These are phyloP conservation scores for Siphlonurus alternatus DNA, from an alignment of 2,888 invertebrate species.

Conservation along the genomic window DNA sequence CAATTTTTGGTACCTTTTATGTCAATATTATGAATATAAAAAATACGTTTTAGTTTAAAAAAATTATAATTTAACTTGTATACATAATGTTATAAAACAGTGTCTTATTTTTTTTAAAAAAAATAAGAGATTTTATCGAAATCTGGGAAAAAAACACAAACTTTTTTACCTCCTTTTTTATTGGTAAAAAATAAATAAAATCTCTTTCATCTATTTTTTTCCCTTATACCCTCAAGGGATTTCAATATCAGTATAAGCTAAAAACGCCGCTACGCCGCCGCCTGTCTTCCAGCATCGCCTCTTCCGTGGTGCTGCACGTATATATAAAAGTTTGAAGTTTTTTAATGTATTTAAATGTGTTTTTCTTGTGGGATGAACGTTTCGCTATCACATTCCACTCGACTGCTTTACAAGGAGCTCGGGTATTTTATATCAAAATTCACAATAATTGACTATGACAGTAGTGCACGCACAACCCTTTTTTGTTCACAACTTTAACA, in stretches of 20 bases:
- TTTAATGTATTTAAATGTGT: conserved; percentile 4
- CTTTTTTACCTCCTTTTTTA: not conserved
- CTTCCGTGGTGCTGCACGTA: not conserved
- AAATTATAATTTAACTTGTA: not conserved
- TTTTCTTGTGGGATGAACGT: not conserved
- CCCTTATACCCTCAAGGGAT: not conserved
- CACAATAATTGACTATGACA: no score
- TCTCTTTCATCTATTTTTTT: not conserved
- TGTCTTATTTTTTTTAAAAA: not conserved
- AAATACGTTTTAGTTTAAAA: no score
- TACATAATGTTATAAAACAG: not conserved
- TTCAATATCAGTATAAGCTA: not conserved
- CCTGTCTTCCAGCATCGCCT: not conserved
- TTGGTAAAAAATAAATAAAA: not conserved
- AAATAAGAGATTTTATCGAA: not conserved
- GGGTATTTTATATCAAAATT: no score
- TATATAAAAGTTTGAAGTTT: not conserved
- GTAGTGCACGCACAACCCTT: no score
- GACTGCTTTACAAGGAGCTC: not conserved
- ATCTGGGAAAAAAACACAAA: not conserved
- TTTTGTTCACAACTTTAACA: no score
- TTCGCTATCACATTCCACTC: conserved; percentile 3
- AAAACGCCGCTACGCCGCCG: not conserved
- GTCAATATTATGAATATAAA: no score
- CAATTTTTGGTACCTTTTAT: no score